These are phyloP conservation scores for Ennomos quercinarius DNA, from an alignment of 2,888 invertebrate genomes.

Conservation along the genomic window DNA sequence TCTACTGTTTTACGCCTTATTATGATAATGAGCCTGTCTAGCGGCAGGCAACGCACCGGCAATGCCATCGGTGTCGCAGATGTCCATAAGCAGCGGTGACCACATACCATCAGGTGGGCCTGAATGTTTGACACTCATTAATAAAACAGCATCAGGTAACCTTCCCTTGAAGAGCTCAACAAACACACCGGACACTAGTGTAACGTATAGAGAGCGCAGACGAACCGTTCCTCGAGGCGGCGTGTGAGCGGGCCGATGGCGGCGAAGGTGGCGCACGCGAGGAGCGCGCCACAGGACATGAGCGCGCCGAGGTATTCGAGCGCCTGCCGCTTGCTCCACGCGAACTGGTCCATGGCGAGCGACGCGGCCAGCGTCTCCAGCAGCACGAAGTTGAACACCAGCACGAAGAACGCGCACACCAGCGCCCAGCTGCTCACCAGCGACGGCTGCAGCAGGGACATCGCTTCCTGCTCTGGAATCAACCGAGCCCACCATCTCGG, in stretches of 20 bases:
- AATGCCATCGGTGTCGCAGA: too few species aligned
- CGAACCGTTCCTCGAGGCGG: conserved; percentile 89
- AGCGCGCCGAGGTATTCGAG: conserved; percentile 93
- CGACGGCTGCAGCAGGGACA: conserved; percentile 89
- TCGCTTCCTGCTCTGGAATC: conserved; percentile 88
- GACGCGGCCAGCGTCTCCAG: conserved; percentile 94
- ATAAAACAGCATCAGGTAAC: too few species aligned
- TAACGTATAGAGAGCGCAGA: too few species aligned
- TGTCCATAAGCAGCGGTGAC: too few species aligned
- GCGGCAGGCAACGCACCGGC: too few species aligned
- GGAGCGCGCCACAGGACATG: conserved; percentile 92
- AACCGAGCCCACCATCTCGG: too few species aligned
- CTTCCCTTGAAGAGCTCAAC: too few species aligned
- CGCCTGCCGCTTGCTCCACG: conserved; percentile 91
- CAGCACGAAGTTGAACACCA: conserved; percentile 95
- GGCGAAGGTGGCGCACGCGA: conserved; percentile 90
- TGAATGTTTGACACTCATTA: too few species aligned
- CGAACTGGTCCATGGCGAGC: conserved; percentile 95
- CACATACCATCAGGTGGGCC: too few species aligned
- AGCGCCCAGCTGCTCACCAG: conserved; percentile 91
- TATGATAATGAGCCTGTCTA: too few species aligned
- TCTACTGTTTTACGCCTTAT: too few species aligned
- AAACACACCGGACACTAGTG: too few species aligned
- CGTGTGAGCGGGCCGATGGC: conserved; percentile 90
- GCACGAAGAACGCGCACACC: conserved; percentile 92